A percentile compares a stretch with the other conserved stretches of the same genome.
Evolutionary conservation across 2,888 invertebrate species (phyloP).

Genomic region (Diarsia brunnea): DNA sequence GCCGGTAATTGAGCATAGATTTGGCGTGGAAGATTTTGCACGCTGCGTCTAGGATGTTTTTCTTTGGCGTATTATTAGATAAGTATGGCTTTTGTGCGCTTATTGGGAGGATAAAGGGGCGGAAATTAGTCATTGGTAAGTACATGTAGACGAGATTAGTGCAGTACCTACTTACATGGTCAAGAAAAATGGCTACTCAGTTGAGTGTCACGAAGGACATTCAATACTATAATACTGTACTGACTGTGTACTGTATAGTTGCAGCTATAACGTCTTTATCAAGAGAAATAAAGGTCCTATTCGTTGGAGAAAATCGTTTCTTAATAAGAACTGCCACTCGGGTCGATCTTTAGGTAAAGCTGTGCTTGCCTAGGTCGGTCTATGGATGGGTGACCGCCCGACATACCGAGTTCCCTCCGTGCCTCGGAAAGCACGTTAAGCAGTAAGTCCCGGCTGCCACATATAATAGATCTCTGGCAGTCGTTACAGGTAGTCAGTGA

Average conservation of each 20-base stretch:
- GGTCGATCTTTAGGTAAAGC: no score
- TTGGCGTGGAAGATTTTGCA: slow-evolving; percentile 74
- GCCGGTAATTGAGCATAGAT: slow-evolving; percentile 73
- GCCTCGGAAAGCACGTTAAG: no score
- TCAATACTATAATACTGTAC: no score
- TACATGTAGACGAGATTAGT: background rate
- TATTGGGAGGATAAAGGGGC: slow-evolving; percentile 1
- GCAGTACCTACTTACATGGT: background rate
- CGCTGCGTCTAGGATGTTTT: slow-evolving; percentile 35
- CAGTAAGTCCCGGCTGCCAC: no score
- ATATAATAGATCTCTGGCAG: no score
- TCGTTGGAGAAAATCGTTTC: no score
- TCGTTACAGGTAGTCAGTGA: no score
- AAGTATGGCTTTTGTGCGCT: slow-evolving; percentile 52
- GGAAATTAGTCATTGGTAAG: slow-evolving; percentile 30
- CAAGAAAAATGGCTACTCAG: background rate
- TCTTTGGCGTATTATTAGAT: slow-evolving; percentile 48
- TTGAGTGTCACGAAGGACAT: background rate
- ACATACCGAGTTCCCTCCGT: no score
- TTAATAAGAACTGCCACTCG: no score
- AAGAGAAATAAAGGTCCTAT: background rate
- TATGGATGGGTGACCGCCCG: no score
- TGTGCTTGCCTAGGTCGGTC: no score
- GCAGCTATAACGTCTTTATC: no score
- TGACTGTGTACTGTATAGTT: background rate